Percentiles rank a stretch among this genome's conserved stretches.
phyloP scores from a whole-genome alignment of 2,888 invertebrate species.

The Alsophila aescularia region DNA sequence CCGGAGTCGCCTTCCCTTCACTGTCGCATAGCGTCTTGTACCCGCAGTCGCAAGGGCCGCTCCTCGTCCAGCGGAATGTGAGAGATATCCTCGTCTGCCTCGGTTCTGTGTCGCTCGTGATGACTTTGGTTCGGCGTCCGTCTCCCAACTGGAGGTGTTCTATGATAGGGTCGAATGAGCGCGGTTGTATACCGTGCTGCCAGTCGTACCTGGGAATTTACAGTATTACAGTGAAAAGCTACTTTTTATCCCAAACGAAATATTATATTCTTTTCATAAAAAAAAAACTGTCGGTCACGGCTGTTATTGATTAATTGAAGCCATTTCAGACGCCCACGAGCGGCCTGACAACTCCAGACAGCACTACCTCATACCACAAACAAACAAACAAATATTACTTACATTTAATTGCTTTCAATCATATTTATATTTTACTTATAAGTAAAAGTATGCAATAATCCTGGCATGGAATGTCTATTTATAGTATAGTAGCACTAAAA shows the following conservation, averaged over 20 bases:
- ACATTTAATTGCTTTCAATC: no score
- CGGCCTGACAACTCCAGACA: no score
- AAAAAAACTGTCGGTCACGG: no score
- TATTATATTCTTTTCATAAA: no score
- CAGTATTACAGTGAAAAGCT: not conserved
- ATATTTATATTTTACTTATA: no score
- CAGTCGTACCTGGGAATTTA: conserved; percentile 86
- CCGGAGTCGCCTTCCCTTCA: conserved; percentile 26
- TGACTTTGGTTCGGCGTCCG: conserved; percentile 44
- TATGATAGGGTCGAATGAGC: conserved; percentile 88
- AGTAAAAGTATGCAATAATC: no score
- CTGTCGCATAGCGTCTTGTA: conserved; percentile 89
- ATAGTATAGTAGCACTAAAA: no score
- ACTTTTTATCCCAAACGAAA: not conserved
- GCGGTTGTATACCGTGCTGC: conserved; percentile 94
- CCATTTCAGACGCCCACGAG: no score
- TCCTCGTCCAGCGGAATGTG: conserved; percentile 90
- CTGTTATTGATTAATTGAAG: no score
- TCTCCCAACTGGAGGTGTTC: conserved; percentile 66
- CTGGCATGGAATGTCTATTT: no score
- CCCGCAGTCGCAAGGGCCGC: conserved; percentile 85
- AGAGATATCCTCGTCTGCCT: conserved; percentile 88
- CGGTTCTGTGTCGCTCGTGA: conserved; percentile 55
- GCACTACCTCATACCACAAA: no score
- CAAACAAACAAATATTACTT: no score